Percentiles rank a stretch among this genome's conserved stretches.
phyloP scores from a whole-genome alignment of 2,888 invertebrate species.

The Anticlea derivata region DNA sequence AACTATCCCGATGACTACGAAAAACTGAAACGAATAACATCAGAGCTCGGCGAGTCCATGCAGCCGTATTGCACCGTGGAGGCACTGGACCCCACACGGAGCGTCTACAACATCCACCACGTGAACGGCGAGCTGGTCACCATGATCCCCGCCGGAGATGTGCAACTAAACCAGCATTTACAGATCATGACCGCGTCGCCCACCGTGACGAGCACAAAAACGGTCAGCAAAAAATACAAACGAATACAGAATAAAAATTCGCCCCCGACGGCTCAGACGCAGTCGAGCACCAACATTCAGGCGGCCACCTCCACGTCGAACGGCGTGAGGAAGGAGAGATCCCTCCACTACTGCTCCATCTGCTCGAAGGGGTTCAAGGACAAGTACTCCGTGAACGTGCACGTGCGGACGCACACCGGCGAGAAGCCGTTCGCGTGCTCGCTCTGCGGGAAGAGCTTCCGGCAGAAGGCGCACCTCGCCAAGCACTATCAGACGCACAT shows the following conservation, averaged over 20 bases:
- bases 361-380: conserved; percentile 97
- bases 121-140: conserved; percentile 76
- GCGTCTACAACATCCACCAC: conserved; percentile 83
- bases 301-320: conserved; percentile 86
- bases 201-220: conserved; percentile 85
- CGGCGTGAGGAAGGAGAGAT: conserved; percentile 92
- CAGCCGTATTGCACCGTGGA: conserved; percentile 87
- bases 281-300: conserved; percentile 67
- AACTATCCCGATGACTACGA: conserved; percentile 92
- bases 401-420: conserved; percentile 98
- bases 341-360: conserved; percentile 95
- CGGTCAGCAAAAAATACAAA: conserved; percentile 88
- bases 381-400: conserved; percentile 98
- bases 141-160: conserved; percentile 75
- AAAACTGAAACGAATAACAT: conserved; percentile 92
- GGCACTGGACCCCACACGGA: conserved; percentile 77
- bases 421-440: conserved; percentile 98
- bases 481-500: conserved; percentile 97
- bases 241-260: conserved; percentile 83
- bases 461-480: conserved; percentile 95
- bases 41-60: conserved; percentile 91
- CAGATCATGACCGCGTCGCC: conserved; percentile 85
- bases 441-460: conserved; percentile 96
- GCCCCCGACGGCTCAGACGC: conserved; percentile 65
- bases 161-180: conserved; percentile 76